Evolutionary conservation across 1,140 invertebrate species (phyloP).

Genomic region (Chrysopa pallens): DNA sequence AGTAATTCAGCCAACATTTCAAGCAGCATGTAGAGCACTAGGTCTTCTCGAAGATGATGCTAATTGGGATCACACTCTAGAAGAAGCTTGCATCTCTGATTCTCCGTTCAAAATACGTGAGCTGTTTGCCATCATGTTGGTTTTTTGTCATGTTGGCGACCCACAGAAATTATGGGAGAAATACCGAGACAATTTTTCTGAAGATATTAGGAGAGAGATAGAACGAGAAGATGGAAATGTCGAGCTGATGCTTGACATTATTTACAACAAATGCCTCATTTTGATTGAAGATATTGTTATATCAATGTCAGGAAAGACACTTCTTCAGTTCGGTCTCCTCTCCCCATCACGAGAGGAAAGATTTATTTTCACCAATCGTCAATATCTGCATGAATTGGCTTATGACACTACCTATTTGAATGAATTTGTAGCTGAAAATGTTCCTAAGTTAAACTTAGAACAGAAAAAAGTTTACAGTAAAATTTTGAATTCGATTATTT

Average conservation of each 20-base stretch:
- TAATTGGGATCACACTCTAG: slow-evolving; percentile 19
- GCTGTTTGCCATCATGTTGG: slow-evolving; percentile 14
- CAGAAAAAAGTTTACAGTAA: slow-evolving; percentile 19
- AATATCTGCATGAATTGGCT: slow-evolving; percentile 18
- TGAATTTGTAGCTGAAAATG: slow-evolving; percentile 16
- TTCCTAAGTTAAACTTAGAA: slow-evolving; percentile 16
- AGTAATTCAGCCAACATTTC: slow-evolving; percentile 16
- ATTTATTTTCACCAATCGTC: slow-evolving; percentile 7
- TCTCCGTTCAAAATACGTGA: slow-evolving; percentile 7
- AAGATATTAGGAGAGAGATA: slow-evolving; percentile 14
- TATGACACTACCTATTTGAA: slow-evolving; percentile 13
- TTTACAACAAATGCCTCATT: slow-evolving; percentile 21
- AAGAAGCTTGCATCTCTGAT: slow-evolving; percentile 16
- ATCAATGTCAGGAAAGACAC: slow-evolving; percentile 9
- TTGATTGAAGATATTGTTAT: slow-evolving; percentile 18
- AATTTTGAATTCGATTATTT: slow-evolving; percentile 19
- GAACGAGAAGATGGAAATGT: slow-evolving; percentile 6
- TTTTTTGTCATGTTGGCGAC: slow-evolving; percentile 19
- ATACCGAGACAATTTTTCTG: slow-evolving; percentile 16
- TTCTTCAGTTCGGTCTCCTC: slow-evolving; percentile 6
- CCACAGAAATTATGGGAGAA: slow-evolving; percentile 11
- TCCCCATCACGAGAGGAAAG: slow-evolving; percentile 5
- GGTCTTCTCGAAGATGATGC: slow-evolving; percentile 20
- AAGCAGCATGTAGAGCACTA: slow-evolving; percentile 18
- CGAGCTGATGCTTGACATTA: slow-evolving; percentile 13